A percentile compares a stretch with the other conserved stretches of the same genome.
Conservation (phyloP, 1,140 invertebrate genomes). For the Telenomus remus region DNA sequence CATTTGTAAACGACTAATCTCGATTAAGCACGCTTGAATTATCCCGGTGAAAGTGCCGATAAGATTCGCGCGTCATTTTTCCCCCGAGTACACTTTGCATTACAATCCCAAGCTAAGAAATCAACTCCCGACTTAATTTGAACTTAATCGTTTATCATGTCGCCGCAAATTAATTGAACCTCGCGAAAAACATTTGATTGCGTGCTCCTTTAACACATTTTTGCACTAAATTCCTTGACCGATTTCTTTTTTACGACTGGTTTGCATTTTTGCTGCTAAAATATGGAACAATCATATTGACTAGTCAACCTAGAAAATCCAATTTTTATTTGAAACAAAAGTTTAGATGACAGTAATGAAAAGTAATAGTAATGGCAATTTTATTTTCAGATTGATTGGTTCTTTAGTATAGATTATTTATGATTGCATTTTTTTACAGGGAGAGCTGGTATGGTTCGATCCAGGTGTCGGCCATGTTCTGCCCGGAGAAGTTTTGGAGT, state of each 20-base stretch:
- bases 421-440: constrained; percentile 70
- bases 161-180: neutral
- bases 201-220: no score
- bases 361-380: no score
- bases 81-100: neutral
- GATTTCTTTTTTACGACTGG: no score
- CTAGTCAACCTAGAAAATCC: no score
- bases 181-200: no score
- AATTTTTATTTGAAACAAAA: neutral
- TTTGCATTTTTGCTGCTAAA: no score
- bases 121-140: neutral
- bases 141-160: constrained; percentile 5
- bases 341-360: no score
- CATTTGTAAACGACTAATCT: constrained; percentile 39
- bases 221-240: no score
- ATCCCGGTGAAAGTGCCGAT: constrained; percentile 45
- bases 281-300: no score
- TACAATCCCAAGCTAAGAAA: neutral
- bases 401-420: no score
- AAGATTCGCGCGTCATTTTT: constrained; percentile 29
- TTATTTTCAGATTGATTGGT: no score
- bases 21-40: constrained; percentile 35
- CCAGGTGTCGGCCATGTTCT: constrained; percentile 90
- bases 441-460: constrained; percentile 95
- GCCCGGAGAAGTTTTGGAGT: constrained; percentile 91